Base-by-base conservation (phyloP, 2,888 invertebrate species). In the Helleia helle region DNA sequence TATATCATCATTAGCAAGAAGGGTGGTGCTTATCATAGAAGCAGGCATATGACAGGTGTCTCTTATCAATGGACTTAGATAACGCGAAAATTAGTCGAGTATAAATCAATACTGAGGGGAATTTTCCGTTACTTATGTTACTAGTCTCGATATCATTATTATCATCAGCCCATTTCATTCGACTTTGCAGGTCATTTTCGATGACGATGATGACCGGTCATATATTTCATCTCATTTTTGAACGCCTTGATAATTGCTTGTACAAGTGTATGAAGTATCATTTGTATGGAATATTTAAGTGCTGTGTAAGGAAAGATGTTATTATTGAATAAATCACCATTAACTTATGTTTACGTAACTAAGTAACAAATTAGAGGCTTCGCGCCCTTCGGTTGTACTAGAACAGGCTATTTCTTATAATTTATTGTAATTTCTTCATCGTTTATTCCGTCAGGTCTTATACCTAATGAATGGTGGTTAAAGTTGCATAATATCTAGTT, bases 1-100 rank as follows among this genome's bases (percentile, higher is more conserved):
- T n/a, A n/a, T n/a, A n/a, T n/a, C n/a, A 25, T 12, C 17, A 34
- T 40, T 26, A 15, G 58, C 49, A 65, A 74, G 71, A 71, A 70
- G 71, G 73, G 77, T 74, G 65, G 59, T 62, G 61, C 52, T 71
- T 76, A 76, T 76, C 70, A 62, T 50, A 67, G 64, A 56, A 61
- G 57, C 62, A 64, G 60, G 59, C 57, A 52, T 59, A 58, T 59
- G 63, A 62, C 71, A 71, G 70, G 70, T 69, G 67, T 52, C 62
- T 42, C 58, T 74, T 79, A 80, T 81, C 79, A 53, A 27, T 38
- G 53, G 59, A 56, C 65, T 69, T 65, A 66, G 80, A 81, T 80
- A 83, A 74, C 60, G 67, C 44, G 55, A 61, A 73, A 73, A 71
- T 71, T 71, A 58, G 59, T 67, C 60, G 55, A 72, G 66, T 67